phyloP scores from a whole-genome alignment of 2,113 vertebrate genomes.

The Anolis sagrei region DNA sequence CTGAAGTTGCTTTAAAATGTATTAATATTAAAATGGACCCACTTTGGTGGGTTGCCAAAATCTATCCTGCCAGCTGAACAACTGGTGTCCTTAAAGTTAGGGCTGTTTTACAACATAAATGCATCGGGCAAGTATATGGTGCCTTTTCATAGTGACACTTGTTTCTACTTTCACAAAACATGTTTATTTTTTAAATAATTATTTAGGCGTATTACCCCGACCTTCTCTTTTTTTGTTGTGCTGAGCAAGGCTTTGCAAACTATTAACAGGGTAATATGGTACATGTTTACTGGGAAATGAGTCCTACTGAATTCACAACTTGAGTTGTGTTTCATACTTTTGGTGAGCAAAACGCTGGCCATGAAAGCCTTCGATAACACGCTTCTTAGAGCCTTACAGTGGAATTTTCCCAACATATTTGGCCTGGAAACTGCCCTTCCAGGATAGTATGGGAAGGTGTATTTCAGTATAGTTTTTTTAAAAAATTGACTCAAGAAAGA shows the following conservation, averaged over 20 bases:
- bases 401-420: neutral
- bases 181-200: no score
- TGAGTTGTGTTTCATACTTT: neutral
- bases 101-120: neutral
- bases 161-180: no score
- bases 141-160: neutral
- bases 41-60: constrained; percentile 9
- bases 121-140: no score
- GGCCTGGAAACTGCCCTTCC: neutral
- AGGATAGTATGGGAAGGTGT: constrained; percentile 38
- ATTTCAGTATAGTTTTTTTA: constrained; percentile 42
- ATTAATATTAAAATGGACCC: constrained; percentile 1
- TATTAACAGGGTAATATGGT: no score
- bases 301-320: neutral
- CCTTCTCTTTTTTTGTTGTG: no score
- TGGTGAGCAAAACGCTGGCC: neutral
- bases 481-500: constrained; percentile 50
- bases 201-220: no score
- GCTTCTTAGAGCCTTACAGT: neutral
- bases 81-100: neutral
- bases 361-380: no score
- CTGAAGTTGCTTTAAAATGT: neutral
- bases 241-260: no score
- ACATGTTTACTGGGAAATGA: neutral
- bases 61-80: neutral